Evolutionary conservation across 2,113 vertebrate genomes (phyloP).

Genomic region (Calonectris borealis): DNA sequence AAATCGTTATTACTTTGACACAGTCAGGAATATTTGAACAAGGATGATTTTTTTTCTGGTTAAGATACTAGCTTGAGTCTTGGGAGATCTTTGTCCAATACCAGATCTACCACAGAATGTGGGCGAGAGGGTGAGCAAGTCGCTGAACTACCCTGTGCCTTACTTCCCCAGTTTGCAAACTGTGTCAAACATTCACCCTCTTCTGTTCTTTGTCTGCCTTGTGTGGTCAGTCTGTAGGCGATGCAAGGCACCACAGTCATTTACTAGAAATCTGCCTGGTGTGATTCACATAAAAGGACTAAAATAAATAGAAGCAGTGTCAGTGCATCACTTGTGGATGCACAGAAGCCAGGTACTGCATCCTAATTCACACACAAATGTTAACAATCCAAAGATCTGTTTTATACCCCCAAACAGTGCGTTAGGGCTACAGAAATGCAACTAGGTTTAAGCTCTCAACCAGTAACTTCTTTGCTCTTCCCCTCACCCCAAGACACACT

Average conservation of each 20-base stretch:
- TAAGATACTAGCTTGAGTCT: background rate
- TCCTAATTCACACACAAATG: background rate
- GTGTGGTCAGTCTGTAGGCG: background rate
- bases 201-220: background rate
- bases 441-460: background rate
- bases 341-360: background rate
- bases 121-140: slow-evolving; percentile 9
- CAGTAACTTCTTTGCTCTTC: background rate
- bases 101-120: background rate
- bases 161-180: slow-evolving; percentile 10
- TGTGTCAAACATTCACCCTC: slow-evolving; percentile 3
- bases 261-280: background rate
- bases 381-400: background rate
- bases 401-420: background rate
- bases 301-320: background rate
- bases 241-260: background rate
- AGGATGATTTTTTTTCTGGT: background rate
- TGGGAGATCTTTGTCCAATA: background rate
- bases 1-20: background rate
- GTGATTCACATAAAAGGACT: background rate
- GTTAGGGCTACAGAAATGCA: background rate
- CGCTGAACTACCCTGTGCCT: background rate
- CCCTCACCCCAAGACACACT: background rate
- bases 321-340: background rate
- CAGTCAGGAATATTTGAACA: background rate